Evolutionary conservation across 1,140 invertebrate genomes (phyloP), one percentile per base, ranked within the genome.

Genomic region (Helicorthomorpha holstii): DNA sequence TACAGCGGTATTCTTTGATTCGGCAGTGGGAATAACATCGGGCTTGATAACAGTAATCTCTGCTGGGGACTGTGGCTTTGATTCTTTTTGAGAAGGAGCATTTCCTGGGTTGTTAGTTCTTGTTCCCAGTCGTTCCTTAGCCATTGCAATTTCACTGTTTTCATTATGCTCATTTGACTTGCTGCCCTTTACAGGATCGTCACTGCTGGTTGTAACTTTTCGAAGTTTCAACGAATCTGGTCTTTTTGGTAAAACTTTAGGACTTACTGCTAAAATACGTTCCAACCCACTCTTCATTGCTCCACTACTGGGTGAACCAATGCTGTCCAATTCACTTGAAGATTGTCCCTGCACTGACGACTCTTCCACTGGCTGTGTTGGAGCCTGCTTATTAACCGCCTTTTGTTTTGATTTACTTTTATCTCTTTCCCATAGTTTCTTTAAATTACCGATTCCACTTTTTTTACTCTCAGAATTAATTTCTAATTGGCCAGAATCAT

Each of bases 361-460:
- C 74, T 16, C 56, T 54, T 7, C 47, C 52, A 16, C 24, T 7
- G 7, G 1, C 43, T 16, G 56, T 26, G 38, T 41, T 7, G 44
- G 44, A 4, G 56, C 61, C 47, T 72, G 69, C 59, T 66, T 64
- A 53, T 69, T 64, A 27, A 64, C 65, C 48, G 58, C 63, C 29
- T 34, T 34, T 7, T 34, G 7, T 19, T 48, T 41, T 19, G 22
- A 27, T 21, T n/a, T 43, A 24, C 68, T 67, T 60, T 80, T 78
- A 61, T 77, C 81, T 41, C 79, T 78, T 68, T 90, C 89, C 89
- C 89, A 93, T 24, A 93, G 68, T 66, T 88, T 89, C 63, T 91
- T 92, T 56, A 93, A 72, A 64, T 83, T 92, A 64, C 80, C 89
- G 62, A 94, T 92, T 68, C 88, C 87, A 60, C 88, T 85, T 52